These are phyloP conservation scores for Pelobates cultripes DNA, from an alignment of 2,797 vertebrate genomes.

Conservation along the genomic window DNA sequence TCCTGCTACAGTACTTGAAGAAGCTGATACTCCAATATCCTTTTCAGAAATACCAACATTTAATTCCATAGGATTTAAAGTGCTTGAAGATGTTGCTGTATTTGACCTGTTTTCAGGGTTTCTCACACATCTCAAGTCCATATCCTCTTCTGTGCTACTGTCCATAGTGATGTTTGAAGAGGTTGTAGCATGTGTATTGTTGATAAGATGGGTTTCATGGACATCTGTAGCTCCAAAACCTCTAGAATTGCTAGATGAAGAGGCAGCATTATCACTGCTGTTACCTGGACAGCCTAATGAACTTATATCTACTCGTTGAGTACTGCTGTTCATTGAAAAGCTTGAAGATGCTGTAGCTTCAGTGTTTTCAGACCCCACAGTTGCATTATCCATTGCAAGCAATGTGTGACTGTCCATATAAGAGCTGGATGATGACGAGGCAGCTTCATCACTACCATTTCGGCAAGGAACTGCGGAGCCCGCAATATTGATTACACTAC, in stretches of 20 bases:
- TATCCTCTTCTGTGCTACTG: slow-evolving; percentile 39
- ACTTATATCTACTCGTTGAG: neutral
- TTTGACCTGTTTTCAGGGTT: slow-evolving; percentile 10
- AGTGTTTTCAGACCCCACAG: slow-evolving; percentile 14
- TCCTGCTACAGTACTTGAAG: slow-evolving; percentile 29
- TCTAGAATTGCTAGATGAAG: slow-evolving; percentile 40
- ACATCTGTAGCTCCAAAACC: neutral
- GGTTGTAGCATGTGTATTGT: slow-evolving; percentile 20
- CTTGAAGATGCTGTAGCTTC: slow-evolving; percentile 46
- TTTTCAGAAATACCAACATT: neutral
- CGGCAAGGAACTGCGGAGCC: neutral
- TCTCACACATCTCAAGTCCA: neutral
- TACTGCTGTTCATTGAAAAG: slow-evolving; percentile 4
- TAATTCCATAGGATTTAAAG: neutral
- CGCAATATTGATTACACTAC: slow-evolving; percentile 5
- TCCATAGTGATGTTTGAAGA: slow-evolving; percentile 49
- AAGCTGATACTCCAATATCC: slow-evolving; percentile 26
- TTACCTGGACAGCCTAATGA: slow-evolving; percentile 29
- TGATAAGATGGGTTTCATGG: neutral
- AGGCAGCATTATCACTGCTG: slow-evolving; percentile 42
- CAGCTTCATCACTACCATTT: slow-evolving; percentile 31
- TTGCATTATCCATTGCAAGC: neutral
- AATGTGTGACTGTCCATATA: slow-evolving; percentile 6
- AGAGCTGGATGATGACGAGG: slow-evolving; percentile 42
- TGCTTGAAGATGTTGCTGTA: slow-evolving; percentile 41